These are phyloP conservation scores for Himalopsyche tibetana DNA, from an alignment of 2,888 invertebrate genomes.

Conservation along the genomic window DNA sequence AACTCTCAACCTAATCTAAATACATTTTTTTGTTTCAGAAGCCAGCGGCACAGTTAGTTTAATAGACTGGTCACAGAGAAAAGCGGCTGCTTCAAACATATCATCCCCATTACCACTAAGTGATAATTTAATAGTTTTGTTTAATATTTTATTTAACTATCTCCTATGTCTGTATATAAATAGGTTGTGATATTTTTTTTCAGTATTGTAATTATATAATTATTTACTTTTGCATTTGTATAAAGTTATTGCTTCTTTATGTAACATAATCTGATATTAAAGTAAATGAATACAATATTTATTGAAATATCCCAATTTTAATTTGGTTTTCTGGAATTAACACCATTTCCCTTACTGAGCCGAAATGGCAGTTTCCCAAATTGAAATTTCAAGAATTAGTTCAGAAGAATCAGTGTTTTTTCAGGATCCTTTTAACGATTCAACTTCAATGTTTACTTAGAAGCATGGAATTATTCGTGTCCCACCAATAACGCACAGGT, in stretches of 20 bases:
- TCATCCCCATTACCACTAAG: constrained; percentile 52
- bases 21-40: constrained; percentile 57
- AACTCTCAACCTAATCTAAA: background rate
- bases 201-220: background rate
- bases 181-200: constrained; percentile 61
- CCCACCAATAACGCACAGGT: no score
- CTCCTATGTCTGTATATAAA: constrained; percentile 52
- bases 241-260: constrained; percentile 14
- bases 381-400: no score
- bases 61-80: constrained; percentile 63
- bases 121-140: constrained; percentile 58
- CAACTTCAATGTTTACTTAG: no score
- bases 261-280: background rate
- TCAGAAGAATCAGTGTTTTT: no score
- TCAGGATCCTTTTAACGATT: no score
- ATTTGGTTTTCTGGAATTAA: no score
- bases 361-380: no score
- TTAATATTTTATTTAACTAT: constrained; percentile 50
- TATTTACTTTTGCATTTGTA: constrained; percentile 3
- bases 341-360: no score
- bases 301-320: background rate
- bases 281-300: background rate
- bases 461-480: no score
- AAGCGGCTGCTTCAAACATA: constrained; percentile 60
- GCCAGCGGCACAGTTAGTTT: constrained; percentile 61